Conservation (phyloP, 2,113 vertebrate species). For the Atrichornis clamosus region DNA sequence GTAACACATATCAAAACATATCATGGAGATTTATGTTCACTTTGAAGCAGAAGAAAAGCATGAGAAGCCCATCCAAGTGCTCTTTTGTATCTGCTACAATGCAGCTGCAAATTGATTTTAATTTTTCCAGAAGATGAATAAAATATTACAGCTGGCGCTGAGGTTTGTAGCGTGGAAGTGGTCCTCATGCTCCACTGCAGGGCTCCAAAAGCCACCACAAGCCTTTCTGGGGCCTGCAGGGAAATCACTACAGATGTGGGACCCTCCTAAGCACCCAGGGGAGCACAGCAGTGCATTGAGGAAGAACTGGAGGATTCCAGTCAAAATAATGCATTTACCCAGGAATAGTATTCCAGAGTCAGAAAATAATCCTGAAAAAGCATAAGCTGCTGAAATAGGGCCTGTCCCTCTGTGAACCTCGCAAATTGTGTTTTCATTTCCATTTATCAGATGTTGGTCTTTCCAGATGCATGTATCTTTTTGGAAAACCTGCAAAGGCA, state of each 20-base stretch:
- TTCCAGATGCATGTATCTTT: not conserved
- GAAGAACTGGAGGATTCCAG: not conserved
- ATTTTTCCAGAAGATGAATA: not conserved
- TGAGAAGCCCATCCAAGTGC: not conserved
- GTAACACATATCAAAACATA: accelerated
- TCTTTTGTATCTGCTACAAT: not conserved
- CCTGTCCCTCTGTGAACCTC: not conserved
- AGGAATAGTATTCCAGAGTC: not conserved
- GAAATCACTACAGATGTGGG: not conserved
- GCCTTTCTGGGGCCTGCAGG: not conserved
- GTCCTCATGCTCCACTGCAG: not conserved
- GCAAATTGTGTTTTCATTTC: not conserved
- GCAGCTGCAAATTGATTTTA: not conserved
- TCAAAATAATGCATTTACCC: not conserved
- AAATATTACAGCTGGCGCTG: not conserved
- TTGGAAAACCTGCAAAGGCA: not conserved
- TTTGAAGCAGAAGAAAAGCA: not conserved
- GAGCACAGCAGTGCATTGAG: not conserved
- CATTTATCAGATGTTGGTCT: not conserved
- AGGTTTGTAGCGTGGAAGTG: not conserved
- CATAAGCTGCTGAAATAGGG: not conserved
- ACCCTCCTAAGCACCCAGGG: not conserved
- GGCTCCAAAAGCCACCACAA: not conserved
- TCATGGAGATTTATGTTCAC: not conserved
- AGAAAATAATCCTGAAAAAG: not conserved